Base-by-base conservation (phyloP, 2,797 vertebrate genomes). In the Tarsius wallacei region DNA sequence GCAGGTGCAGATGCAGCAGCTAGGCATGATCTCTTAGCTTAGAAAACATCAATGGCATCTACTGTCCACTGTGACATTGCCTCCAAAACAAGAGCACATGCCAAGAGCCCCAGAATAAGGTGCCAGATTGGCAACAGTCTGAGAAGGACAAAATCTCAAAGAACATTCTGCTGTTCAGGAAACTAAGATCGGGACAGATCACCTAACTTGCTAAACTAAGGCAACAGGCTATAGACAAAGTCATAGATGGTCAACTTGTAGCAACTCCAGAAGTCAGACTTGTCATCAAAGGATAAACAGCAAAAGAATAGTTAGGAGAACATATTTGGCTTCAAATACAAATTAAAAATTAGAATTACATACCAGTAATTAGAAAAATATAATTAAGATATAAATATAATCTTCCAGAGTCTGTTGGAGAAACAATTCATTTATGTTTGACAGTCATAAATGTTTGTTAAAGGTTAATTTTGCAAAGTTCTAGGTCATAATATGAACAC, bases 401-500 rank as follows among this genome's bases (percentile, higher is more conserved):
- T 22, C 78, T 93, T 83, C 19, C 77, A 88, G 71, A 47, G 31
- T 78, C 47, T 73, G n/a, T 61, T 95, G 70, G 70, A 77, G 26
- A 87, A 90, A 83, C 19, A 19, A 95, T 33, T 77, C 36, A 63
- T 63, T 63, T 78, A 77, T n/a, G 49, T 42, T 24, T 28, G 21
- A 81, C 64, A 74, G 12, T 86, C 59, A 24, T 10, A 11, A 63
- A 9, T 33, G 14, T 24, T 87, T 47, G 36, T 31, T 74, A 86
- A 81, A 84, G 49, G 42, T 73, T 77, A 74, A 83, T 77, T 42
- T 87, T 78, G 53, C n/a, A 66, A 95, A 64, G 15, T 51, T 19
- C 57, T 70, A 68, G 21, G 21, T 63, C 36, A 91, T 9, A 26
- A 42, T 64, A 26, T 33, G 16, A 83, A 71, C 11, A 36, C 59